Evolutionary conservation across 2,888 invertebrate genomes (phyloP).

Genomic region (Priapulus caudatus): DNA sequence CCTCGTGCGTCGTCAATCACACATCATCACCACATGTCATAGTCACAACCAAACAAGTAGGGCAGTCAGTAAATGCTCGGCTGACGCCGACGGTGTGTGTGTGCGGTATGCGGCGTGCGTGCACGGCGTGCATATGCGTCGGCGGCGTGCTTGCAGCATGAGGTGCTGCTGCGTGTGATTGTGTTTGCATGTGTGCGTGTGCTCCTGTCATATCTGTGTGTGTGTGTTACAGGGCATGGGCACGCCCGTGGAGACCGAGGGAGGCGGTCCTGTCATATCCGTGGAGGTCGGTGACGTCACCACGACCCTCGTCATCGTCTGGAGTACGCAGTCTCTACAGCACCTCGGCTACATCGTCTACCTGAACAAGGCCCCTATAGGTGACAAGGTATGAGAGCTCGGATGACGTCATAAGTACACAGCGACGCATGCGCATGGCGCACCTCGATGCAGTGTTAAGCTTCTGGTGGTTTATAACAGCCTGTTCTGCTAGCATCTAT

Average conservation of each 20-base stretch:
- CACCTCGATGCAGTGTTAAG: no score
- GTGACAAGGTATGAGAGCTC: not conserved
- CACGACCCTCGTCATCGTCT: conserved; percentile 34
- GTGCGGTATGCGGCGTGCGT: no score
- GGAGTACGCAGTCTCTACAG: conserved; percentile 31
- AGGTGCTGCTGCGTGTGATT: not conserved
- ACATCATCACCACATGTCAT: no score
- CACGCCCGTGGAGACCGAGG: conserved; percentile 28
- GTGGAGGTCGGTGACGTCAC: conserved; percentile 30
- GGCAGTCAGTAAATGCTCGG: no score
- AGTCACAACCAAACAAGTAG: no score
- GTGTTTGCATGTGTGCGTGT: not conserved
- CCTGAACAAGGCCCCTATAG: conserved; percentile 30
- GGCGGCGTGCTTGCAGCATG: no score
- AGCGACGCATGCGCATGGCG: no score
- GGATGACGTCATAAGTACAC: not conserved
- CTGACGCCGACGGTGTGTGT: no score
- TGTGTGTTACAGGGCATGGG: conserved; percentile 20
- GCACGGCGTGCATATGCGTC: no score
- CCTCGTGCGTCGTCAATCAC: no score
- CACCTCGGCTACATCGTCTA: conserved; percentile 35
- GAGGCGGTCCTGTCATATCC: conserved; percentile 37
- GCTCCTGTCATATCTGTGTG: not conserved
- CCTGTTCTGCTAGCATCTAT: no score
- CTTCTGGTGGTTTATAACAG: no score